Evolutionary conservation across 2,113 vertebrate species (phyloP).

Genomic region (Catharus bicknelli): DNA sequence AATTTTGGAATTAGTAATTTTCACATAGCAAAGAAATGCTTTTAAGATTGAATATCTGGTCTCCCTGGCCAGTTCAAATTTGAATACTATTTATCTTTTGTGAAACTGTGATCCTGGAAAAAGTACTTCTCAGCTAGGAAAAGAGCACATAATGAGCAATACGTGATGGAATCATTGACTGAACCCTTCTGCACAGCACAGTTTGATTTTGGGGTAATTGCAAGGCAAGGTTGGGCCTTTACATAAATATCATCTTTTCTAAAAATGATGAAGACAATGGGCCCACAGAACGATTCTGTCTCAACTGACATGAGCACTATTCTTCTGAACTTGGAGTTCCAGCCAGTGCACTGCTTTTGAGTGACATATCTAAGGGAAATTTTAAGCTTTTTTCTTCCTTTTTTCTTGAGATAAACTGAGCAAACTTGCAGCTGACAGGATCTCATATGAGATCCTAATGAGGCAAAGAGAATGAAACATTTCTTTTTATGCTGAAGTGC

Average conservation of each 20-base stretch:
- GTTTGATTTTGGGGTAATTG: neutral
- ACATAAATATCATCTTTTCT: neutral
- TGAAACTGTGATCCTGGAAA: neutral
- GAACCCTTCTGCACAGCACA: neutral
- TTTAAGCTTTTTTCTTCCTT: constrained; percentile 12
- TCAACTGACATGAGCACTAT: constrained; percentile 5
- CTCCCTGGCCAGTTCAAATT: neutral
- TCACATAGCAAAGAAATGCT: neutral
- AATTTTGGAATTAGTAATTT: neutral
- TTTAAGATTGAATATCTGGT: neutral
- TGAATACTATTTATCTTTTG: neutral
- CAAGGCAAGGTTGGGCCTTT: neutral
- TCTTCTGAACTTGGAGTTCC: neutral
- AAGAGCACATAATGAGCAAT: neutral
- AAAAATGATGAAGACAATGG: neutral
- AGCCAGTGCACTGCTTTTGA: constrained; percentile 2
- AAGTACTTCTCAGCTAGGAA: neutral
- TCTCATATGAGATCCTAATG: constrained; percentile 12
- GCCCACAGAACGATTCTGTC: neutral
- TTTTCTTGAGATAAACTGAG: constrained; percentile 21
- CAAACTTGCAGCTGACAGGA: constrained; percentile 16
- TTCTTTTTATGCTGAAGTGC: neutral
- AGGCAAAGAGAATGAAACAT: constrained; percentile 1
- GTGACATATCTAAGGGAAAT: neutral
- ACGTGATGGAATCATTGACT: neutral